A percentile compares a stretch with the other conserved stretches of the same genome.
phyloP scores from a whole-genome alignment of 1,140 invertebrate species.

The Leptopilina boulardi region DNA sequence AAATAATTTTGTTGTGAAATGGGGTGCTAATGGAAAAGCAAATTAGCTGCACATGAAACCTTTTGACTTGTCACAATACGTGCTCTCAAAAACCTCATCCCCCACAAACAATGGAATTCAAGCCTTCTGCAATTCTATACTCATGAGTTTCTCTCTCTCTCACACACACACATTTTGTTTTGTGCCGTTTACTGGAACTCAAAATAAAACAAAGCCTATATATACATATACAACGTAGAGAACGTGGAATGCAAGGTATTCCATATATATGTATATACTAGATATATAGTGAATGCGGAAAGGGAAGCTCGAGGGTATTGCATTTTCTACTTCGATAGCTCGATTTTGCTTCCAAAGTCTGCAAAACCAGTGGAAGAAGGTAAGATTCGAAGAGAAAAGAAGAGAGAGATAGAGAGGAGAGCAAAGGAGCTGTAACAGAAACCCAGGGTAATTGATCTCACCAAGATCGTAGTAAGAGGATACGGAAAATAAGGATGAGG shows the following conservation, averaged over 20 bases:
- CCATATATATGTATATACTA: constrained; percentile 42
- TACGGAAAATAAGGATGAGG: constrained; percentile 35
- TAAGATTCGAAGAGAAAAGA: constrained; percentile 24
- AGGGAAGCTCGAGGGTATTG: constrained; percentile 50
- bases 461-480: constrained; percentile 31
- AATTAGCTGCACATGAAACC: not conserved
- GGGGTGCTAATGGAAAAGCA: not conserved
- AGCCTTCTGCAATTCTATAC: constrained; percentile 8
- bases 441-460: constrained; percentile 45
- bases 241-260: constrained; percentile 49
- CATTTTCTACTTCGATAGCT: constrained; percentile 55
- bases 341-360: constrained; percentile 35
- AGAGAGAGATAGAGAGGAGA: constrained; percentile 33
- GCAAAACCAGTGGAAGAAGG: constrained; percentile 42
- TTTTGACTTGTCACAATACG: not conserved
- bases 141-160: not conserved
- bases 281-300: constrained; percentile 37
- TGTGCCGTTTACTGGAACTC: not conserved
- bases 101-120: not conserved
- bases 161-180: not conserved
- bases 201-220: constrained; percentile 47
- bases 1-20: no score
- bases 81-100: not conserved
- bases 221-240: not conserved
- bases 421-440: constrained; percentile 36